phyloP scores from a whole-genome alignment of 1,140 invertebrate species.

The Samia ricini region DNA sequence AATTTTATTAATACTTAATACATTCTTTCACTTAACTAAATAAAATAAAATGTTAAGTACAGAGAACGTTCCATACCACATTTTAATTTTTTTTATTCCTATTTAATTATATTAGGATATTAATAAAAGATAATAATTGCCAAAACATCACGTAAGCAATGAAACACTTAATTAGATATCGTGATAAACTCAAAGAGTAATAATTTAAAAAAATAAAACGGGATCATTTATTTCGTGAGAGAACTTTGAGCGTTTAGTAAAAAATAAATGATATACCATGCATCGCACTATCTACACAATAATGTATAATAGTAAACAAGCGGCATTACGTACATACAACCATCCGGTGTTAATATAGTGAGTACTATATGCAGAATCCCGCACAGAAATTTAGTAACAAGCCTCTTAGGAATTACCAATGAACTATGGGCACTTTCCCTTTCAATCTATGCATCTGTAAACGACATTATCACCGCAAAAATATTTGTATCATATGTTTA shows the following conservation, averaged over 20 bases:
- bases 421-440: too few species aligned
- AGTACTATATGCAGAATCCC: background rate
- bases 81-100: too few species aligned
- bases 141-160: background rate
- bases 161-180: background rate
- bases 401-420: background rate
- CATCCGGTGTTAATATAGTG: too few species aligned
- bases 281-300: slow-evolving; percentile 6
- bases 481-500: too few species aligned
- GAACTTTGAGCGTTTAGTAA: background rate
- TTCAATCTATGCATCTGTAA: too few species aligned
- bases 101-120: too few species aligned
- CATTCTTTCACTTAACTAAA: too few species aligned
- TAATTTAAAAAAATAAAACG: too few species aligned
- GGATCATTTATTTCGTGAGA: background rate
- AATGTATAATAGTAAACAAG: background rate
- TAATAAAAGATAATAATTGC: background rate
- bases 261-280: background rate
- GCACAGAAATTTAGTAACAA: background rate
- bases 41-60: too few species aligned
- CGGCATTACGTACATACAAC: background rate
- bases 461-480: too few species aligned
- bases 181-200: background rate
- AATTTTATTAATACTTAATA: too few species aligned
- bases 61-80: too few species aligned